Percentiles rank a stretch among this genome's conserved stretches.
These are phyloP conservation scores for Pseudorhombus dupliciocellatus DNA, from an alignment of 2,113 vertebrate genomes.

Conservation along the genomic window DNA sequence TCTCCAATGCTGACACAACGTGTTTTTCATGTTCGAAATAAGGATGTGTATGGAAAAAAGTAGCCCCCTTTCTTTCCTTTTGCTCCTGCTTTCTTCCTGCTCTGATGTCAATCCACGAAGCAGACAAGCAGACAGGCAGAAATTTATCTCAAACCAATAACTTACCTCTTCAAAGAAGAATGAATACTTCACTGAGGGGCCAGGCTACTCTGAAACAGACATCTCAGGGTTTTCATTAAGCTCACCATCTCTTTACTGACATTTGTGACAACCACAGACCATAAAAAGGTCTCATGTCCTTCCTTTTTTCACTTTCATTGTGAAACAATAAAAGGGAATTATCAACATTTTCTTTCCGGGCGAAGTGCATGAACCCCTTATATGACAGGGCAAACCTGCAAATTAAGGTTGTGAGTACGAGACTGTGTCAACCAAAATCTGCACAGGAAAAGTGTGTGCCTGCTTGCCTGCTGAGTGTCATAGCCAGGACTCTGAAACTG, in stretches of 20 bases:
- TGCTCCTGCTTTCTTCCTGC: slow-evolving; percentile 63
- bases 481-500: slow-evolving; percentile 15
- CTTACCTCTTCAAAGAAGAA: slow-evolving; percentile 77
- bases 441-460: background rate
- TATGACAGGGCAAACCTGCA: slow-evolving; percentile 46
- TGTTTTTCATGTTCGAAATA: slow-evolving; percentile 79
- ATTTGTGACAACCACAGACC: slow-evolving; percentile 68
- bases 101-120: slow-evolving; percentile 74
- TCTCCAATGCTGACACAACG: slow-evolving; percentile 75
- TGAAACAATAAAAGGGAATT: slow-evolving; percentile 54
- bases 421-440: slow-evolving; percentile 28
- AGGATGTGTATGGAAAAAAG: slow-evolving; percentile 69
- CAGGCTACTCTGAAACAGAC: slow-evolving; percentile 69
- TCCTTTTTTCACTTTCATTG: slow-evolving; percentile 51
- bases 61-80: slow-evolving; percentile 27
- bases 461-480: slow-evolving; percentile 10
- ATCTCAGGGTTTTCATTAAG: slow-evolving; percentile 72
- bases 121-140: slow-evolving; percentile 75
- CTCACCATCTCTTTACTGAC: slow-evolving; percentile 66
- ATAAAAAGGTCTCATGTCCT: slow-evolving; percentile 42
- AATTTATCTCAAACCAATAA: slow-evolving; percentile 72
- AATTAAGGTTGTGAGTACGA: slow-evolving; percentile 37
- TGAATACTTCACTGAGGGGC: slow-evolving; percentile 62
- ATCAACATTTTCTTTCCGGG: slow-evolving; percentile 47
- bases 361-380: slow-evolving; percentile 34